Percentiles rank a stretch among this genome's conserved stretches.
Evolutionary conservation across 2,113 vertebrate genomes (phyloP).

Genomic region (Corythoichthys intestinalis): DNA sequence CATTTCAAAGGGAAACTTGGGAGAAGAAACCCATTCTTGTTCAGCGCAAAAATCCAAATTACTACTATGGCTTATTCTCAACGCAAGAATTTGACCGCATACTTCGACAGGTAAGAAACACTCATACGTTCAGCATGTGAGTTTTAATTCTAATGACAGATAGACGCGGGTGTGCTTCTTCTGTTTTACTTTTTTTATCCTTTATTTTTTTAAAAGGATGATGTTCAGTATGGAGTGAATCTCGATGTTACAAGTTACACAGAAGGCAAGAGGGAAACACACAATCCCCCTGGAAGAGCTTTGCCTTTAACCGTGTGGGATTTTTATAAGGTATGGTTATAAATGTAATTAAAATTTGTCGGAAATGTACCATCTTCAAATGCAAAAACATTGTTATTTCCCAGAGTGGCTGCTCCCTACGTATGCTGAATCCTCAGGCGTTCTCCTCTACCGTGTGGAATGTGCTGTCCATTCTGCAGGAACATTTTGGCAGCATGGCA

Average conservation of each 20-base stretch:
- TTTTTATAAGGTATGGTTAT: conserved; percentile 77
- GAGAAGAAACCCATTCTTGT: conserved; percentile 86
- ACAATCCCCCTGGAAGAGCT: conserved; percentile 85
- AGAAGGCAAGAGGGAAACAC: conserved; percentile 82
- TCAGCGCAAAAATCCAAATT: conserved; percentile 76
- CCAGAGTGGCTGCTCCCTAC: conserved; percentile 86
- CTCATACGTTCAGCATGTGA: neutral
- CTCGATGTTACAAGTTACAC: conserved; percentile 91
- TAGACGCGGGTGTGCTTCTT: neutral
- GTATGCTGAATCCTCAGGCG: conserved; percentile 89
- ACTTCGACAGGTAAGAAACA: conserved; percentile 71
- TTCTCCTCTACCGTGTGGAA: conserved; percentile 87
- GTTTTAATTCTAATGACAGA: neutral
- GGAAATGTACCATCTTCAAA: neutral
- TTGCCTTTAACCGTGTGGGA: conserved; percentile 87
- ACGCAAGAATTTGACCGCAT: conserved; percentile 83
- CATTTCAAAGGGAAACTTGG: conserved; percentile 75
- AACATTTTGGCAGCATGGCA: conserved; percentile 90
- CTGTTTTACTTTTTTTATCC: neutral
- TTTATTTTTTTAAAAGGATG: conserved; percentile 57
- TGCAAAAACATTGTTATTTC: neutral
- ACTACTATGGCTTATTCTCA: conserved; percentile 90
- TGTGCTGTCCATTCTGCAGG: conserved; percentile 88
- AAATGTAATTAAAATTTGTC: neutral
- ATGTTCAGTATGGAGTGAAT: conserved; percentile 86